A percentile compares a stretch with the other conserved stretches of the same genome.
These are phyloP conservation scores for Congeria kusceri DNA, from an alignment of 2,888 invertebrate species.

Conservation along the genomic window DNA sequence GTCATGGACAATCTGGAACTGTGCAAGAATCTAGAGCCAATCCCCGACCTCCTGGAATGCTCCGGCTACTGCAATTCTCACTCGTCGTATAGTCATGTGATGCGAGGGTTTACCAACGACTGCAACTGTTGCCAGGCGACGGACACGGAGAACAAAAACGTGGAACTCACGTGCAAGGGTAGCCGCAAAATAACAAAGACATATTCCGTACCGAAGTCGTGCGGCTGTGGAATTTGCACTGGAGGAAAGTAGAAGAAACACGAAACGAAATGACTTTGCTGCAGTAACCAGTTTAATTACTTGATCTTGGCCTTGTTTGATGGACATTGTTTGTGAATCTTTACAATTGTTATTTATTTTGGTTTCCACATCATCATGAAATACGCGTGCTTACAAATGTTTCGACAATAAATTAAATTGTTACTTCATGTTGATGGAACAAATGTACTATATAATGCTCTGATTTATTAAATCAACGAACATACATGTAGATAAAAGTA, in stretches of 20 bases:
- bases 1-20: slow-evolving; percentile 62
- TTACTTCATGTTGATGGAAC: not conserved
- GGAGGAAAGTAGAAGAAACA: slow-evolving; percentile 38
- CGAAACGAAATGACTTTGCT: not conserved
- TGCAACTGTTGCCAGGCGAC: slow-evolving; percentile 76
- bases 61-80: slow-evolving; percentile 74
- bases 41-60: slow-evolving; percentile 75
- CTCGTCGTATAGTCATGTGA: slow-evolving; percentile 67
- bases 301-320: slow-evolving; percentile 2
- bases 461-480: not conserved
- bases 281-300: slow-evolving; percentile 11
- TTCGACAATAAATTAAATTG: no score
- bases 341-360: not conserved
- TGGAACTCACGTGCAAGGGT: slow-evolving; percentile 71
- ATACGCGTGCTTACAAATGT: not conserved
- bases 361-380: slow-evolving; percentile 35
- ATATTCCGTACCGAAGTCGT: slow-evolving; percentile 71
- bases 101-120: slow-evolving; percentile 71
- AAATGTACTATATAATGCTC: not conserved
- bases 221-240: slow-evolving; percentile 73
- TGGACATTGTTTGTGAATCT: slow-evolving; percentile 8
- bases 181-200: slow-evolving; percentile 68
- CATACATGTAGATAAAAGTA: no score
- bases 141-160: slow-evolving; percentile 54
- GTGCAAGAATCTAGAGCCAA: slow-evolving; percentile 70